These are phyloP conservation scores for Trichonephila inaurata DNA, from an alignment of 1,140 invertebrate species.

Conservation along the genomic window DNA sequence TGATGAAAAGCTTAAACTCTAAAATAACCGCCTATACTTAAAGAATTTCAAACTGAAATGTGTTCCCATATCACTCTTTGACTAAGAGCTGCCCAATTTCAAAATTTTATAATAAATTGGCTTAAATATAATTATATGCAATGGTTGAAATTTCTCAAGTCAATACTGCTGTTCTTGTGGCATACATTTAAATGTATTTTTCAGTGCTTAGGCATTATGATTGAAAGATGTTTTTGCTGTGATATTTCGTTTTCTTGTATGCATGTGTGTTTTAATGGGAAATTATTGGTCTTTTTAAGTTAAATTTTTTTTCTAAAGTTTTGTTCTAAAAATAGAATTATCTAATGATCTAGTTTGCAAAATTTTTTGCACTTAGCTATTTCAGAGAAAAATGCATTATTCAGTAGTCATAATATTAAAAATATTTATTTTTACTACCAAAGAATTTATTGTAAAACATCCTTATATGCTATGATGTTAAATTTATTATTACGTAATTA, in stretches of 20 bases:
- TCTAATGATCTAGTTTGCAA: too few species aligned
- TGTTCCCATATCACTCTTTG: constrained; percentile 29
- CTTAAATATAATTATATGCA: neutral
- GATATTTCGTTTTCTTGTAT: neutral
- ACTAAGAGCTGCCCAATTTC: constrained; percentile 10
- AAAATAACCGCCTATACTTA: neutral
- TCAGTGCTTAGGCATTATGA: neutral
- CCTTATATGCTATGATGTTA: too few species aligned
- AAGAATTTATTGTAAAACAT: too few species aligned
- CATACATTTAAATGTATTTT: constrained; percentile 20
- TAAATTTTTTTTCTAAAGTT: too few species aligned
- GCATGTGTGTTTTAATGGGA: too few species aligned
- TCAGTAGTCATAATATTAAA: too few species aligned
- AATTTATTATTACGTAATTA: too few species aligned
- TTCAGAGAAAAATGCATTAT: too few species aligned
- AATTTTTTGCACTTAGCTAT: too few species aligned
- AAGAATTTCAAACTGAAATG: neutral
- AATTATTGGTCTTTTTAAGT: too few species aligned
- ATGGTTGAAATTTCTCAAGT: neutral
- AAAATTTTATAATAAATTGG: constrained; percentile 27
- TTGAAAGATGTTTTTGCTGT: neutral
- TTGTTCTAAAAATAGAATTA: too few species aligned
- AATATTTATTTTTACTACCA: too few species aligned
- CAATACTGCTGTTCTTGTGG: neutral
- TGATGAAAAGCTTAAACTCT: neutral